These are phyloP conservation scores for Nymphalis urticae DNA, from an alignment of 2,888 invertebrate genomes.

Conservation along the genomic window DNA sequence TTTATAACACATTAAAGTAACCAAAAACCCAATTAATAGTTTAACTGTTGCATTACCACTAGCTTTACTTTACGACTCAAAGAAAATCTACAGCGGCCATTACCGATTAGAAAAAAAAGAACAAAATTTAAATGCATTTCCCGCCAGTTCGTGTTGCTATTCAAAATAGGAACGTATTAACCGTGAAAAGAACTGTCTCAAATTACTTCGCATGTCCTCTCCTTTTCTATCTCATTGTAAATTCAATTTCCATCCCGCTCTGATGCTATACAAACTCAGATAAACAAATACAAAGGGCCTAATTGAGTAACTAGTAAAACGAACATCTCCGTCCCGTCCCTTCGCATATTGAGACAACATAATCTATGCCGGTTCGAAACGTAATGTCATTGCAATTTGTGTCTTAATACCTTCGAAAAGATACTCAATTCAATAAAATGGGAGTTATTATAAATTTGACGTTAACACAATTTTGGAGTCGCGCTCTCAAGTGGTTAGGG, in stretches of 20 bases:
- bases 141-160: constrained; percentile 78
- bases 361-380: constrained; percentile 40
- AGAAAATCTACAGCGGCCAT: constrained; percentile 66
- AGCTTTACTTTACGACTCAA: constrained; percentile 63
- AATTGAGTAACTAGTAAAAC: constrained; percentile 83
- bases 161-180: constrained; percentile 81
- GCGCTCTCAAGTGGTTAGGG: constrained; percentile 78
- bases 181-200: constrained; percentile 82
- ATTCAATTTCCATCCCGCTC: constrained; percentile 53
- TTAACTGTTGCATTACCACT: neutral
- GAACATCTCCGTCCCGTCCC: constrained; percentile 77
- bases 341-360: constrained; percentile 60
- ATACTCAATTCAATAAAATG: constrained; percentile 24
- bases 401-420: constrained; percentile 43
- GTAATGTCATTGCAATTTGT: constrained; percentile 39
- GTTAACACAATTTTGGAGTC: constrained; percentile 69
- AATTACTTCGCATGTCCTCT: constrained; percentile 70
- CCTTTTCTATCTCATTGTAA: constrained; percentile 46
- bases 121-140: constrained; percentile 74
- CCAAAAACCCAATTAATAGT: neutral
- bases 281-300: constrained; percentile 83
- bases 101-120: constrained; percentile 70
- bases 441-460: constrained; percentile 22
- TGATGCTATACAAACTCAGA: constrained; percentile 77
- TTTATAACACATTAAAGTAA: neutral